A percentile compares a stretch with the other conserved stretches of the same genome.
Conservation (phyloP, 2,113 vertebrate genomes). For the Prolemur simus region DNA sequence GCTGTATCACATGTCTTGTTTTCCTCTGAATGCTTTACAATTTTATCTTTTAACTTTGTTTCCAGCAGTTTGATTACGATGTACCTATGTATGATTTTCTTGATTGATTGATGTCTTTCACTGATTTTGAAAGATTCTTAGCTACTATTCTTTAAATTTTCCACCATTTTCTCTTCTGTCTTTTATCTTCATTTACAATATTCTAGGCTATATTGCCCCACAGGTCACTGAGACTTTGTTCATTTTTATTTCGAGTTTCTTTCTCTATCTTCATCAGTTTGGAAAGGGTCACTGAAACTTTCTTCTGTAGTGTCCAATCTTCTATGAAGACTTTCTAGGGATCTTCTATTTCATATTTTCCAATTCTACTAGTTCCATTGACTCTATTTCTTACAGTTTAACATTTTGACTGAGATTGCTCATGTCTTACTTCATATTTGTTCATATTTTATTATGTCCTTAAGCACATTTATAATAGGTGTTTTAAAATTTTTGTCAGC, state of each 20-base stretch:
- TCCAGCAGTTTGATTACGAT: background rate
- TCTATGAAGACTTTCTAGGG: background rate
- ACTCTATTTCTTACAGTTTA: background rate
- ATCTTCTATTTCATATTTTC: background rate
- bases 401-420: background rate
- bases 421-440: background rate
- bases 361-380: background rate
- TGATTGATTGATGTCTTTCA: background rate
- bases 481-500: conserved; percentile 22
- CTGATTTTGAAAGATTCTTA: conserved; percentile 14
- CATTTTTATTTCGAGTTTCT: background rate
- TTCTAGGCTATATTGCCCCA: background rate
- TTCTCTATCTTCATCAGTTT: background rate
- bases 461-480: background rate
- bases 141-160: background rate
- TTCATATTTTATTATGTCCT: background rate
- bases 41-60: conserved; percentile 12
- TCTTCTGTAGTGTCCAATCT: background rate
- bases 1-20: background rate
- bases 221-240: background rate
- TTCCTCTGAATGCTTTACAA: background rate
- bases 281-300: background rate
- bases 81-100: background rate
- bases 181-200: background rate
- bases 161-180: background rate